A percentile compares a stretch with the other conserved stretches of the same genome.
Conservation (phyloP, 2,113 vertebrate species). For the Heterocephalus glaber region DNA sequence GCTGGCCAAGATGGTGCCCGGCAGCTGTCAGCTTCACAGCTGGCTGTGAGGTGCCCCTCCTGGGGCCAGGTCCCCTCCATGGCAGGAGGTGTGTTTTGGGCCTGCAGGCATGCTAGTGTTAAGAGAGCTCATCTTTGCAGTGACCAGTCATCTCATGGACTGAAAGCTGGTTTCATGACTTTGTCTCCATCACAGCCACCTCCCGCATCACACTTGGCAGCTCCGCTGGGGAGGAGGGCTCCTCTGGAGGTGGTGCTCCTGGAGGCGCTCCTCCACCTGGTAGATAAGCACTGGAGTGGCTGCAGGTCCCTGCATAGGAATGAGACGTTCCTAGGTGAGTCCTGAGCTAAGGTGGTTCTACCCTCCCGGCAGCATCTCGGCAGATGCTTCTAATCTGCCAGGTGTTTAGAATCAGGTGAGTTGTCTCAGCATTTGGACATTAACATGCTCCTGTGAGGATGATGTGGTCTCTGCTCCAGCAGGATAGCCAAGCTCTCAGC, state of each 20-base stretch:
- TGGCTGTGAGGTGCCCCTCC: accelerated
- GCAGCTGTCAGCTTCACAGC: background rate
- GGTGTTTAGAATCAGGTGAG: too few relatives aligned
- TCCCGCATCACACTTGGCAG: background rate
- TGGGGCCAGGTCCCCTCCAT: too few relatives aligned
- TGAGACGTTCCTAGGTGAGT: slow-evolving; percentile 89
- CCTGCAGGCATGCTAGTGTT: accelerated
- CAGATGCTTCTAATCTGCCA: background rate
- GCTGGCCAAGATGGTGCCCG: background rate
- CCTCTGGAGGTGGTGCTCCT: slow-evolving; percentile 69
- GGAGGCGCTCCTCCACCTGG: slow-evolving; percentile 86
- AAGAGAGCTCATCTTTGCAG: background rate
- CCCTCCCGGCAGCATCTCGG: background rate
- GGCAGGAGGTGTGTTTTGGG: too few relatives aligned
- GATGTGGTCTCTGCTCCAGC: background rate
- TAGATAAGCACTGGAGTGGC: slow-evolving; percentile 88
- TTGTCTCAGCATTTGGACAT: too few relatives aligned
- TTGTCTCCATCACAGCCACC: background rate
- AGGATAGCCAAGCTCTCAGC: background rate
- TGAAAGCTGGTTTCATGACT: background rate
- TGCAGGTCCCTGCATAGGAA: slow-evolving; percentile 85
- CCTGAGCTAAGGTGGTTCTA: background rate
- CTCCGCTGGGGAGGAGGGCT: slow-evolving; percentile 79
- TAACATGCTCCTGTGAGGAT: background rate
- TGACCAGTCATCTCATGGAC: background rate